Evolutionary conservation across 2,113 vertebrate species (phyloP).

Genomic region (Takifugu flavidus): DNA sequence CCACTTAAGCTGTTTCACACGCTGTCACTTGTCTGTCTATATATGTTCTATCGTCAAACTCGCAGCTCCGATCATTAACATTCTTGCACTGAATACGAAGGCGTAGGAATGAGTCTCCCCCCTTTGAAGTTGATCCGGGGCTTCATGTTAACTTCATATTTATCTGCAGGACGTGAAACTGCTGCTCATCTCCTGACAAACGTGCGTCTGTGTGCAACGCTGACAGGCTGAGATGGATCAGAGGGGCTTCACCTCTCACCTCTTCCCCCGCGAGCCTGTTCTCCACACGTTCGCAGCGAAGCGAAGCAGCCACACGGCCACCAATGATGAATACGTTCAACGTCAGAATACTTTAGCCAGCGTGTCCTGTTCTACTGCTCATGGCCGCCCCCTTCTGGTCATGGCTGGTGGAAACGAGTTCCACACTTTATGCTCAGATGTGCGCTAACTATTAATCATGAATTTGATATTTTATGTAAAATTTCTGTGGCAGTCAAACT

Average conservation of each 20-base stretch:
- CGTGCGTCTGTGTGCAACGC: background rate
- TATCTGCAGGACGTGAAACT: conserved; percentile 11
- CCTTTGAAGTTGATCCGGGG: conserved; percentile 55
- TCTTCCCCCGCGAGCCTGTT: too few relatives aligned
- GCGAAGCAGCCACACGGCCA: too few relatives aligned
- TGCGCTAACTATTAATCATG: background rate
- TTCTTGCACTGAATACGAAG: conserved; percentile 63
- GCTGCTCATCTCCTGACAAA: conserved; percentile 20
- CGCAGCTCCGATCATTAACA: conserved; percentile 63
- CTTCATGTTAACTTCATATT: too few relatives aligned
- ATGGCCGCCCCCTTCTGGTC: conserved; percentile 65
- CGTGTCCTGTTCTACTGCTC: conserved; percentile 26
- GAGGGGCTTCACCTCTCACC: too few relatives aligned
- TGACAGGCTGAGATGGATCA: too few relatives aligned
- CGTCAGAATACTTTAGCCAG: background rate
- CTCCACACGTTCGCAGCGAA: too few relatives aligned
- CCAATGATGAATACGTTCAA: too few relatives aligned
- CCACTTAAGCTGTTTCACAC: conserved; percentile 50
- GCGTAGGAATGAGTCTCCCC: conserved; percentile 46
- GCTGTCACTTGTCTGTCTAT: conserved; percentile 57
- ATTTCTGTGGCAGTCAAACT: too few relatives aligned
- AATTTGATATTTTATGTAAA: too few relatives aligned
- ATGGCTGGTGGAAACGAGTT: background rate
- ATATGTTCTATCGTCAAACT: conserved; percentile 42
- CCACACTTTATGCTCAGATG: background rate